These are phyloP conservation scores for Labeo catla DNA, from an alignment of 2,113 vertebrate genomes.

Conservation along the genomic window DNA sequence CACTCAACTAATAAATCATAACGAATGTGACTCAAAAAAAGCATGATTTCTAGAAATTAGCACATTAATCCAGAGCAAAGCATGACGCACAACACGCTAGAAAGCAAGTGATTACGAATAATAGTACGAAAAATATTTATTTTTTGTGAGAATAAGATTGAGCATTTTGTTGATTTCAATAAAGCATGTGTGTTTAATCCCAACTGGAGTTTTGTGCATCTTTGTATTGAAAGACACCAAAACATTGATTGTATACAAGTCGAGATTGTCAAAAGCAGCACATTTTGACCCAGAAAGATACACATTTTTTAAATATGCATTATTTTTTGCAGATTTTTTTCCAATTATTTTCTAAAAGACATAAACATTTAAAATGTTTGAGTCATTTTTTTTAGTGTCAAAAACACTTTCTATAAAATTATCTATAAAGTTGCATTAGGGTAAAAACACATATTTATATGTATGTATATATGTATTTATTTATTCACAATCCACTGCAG, in stretches of 20 bases:
- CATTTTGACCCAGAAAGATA: neutral
- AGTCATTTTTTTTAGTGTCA: no score
- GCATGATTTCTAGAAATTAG: neutral
- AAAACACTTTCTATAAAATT: no score
- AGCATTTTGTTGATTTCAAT: conserved; percentile 22
- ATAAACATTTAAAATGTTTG: no score
- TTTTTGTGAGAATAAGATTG: conserved; percentile 1
- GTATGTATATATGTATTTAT: no score
- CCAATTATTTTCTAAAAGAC: no score
- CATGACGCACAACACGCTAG: conserved; percentile 10
- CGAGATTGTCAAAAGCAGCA: neutral
- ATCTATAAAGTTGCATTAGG: no score
- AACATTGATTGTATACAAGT: neutral
- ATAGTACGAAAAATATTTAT: neutral
- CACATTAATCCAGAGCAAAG: neutral
- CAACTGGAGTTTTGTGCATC: neutral
- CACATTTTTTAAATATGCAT: no score
- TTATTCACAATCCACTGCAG: neutral
- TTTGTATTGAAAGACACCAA: neutral
- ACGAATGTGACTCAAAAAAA: neutral
- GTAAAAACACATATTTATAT: no score
- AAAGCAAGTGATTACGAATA: neutral
- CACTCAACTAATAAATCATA: neutral
- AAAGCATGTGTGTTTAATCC: conserved; percentile 10
- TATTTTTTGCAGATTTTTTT: no score